Evolutionary conservation across 2,888 invertebrate species (phyloP), one percentile per base, ranked within the genome.

Genomic region (Serrognathus titanus): DNA sequence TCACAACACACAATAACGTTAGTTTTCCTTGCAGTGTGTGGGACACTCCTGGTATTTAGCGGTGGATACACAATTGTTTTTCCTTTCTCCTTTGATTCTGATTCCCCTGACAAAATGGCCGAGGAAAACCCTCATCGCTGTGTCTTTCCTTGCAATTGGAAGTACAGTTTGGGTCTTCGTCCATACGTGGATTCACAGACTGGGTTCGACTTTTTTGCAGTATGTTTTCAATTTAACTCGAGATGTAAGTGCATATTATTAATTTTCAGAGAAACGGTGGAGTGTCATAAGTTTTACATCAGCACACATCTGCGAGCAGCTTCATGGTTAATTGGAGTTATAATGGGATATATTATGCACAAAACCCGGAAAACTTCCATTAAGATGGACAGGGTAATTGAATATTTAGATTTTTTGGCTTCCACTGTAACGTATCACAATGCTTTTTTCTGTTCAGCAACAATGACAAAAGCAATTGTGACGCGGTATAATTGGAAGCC

Each of bases 11-110:
- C 16, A 16, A 2, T 3, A 16, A 16, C 3, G 16, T 16, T 3
- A 16, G 16, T 16, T 16, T 16, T 16, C 16, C 16, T 16, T 16
- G 16, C 56, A 71, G 70, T 85, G 84, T 66, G 66, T 84, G 35
- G 75, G 76, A 31, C 83, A 83, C 63, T 78, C 81, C 0, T 85
- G 85, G 84, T 84, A 83, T 63, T 69, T 85, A 40, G 79, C 82
- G 2, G 81, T 83, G 9, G 84, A 85, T 63, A 83, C 82, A 63
- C 84, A 85, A 66, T 67, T 84, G 39, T 84, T 80, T 65, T 74
- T 82, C 64, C 57, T 84, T 10, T 81, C 84, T 1, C 84, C 84
- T 1, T 61, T 84, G 20, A 48, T 65, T 10, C 38, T 65, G 20
- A 48, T 64, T 20, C 65, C 63, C 12, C 10, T 65, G 37, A 58